Evolutionary conservation across 2,797 vertebrate genomes (phyloP).

Genomic region (Prionace glauca): DNA sequence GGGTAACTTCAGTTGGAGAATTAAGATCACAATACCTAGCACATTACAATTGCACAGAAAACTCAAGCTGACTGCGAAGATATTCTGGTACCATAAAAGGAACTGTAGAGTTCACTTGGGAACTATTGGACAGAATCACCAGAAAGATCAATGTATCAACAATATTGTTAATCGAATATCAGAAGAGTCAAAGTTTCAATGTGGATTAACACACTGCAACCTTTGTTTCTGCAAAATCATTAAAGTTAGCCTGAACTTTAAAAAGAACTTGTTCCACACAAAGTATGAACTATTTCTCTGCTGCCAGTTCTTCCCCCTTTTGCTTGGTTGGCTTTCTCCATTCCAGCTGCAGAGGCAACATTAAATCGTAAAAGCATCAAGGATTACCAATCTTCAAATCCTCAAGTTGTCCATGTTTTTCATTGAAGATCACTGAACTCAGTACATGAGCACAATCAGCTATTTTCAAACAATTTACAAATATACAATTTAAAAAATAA

Average conservation of each 20-base stretch:
- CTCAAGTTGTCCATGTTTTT: neutral
- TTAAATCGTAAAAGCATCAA: neutral
- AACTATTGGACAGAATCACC: conserved; percentile 49
- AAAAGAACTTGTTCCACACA: too few species aligned
- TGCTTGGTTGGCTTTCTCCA: neutral
- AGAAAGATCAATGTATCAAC: neutral
- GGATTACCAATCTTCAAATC: neutral
- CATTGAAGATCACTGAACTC: neutral
- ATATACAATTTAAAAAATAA: neutral
- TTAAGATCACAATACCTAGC: neutral
- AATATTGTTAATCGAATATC: neutral
- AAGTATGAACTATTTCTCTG: neutral
- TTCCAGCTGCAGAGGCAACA: neutral
- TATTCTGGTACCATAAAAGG: conserved; percentile 73
- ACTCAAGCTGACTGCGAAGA: conserved; percentile 57
- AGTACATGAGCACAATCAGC: neutral
- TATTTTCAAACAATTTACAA: neutral
- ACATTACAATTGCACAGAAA: neutral
- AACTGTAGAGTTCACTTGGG: conserved; percentile 57
- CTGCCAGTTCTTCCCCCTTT: neutral
- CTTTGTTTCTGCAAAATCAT: neutral
- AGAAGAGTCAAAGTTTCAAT: neutral
- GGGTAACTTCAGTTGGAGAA: neutral
- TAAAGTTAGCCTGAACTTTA: too few species aligned
- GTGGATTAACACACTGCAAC: neutral